Evolutionary conservation across 2,113 vertebrate genomes (phyloP).

Genomic region (Elaphurus davidianus): DNA sequence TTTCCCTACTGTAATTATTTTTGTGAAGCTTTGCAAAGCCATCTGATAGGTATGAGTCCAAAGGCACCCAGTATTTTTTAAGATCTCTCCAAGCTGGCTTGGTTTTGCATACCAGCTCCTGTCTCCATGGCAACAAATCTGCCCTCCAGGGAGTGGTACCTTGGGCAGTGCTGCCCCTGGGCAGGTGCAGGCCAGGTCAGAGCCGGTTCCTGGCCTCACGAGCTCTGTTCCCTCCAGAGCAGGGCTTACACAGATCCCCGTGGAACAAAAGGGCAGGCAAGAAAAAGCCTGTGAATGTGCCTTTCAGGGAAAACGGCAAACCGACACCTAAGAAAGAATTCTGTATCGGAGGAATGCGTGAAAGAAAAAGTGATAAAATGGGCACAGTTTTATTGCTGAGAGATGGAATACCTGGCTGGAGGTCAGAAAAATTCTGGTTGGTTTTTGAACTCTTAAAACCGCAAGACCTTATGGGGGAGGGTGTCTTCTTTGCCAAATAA

Average conservation of each 20-base stretch:
- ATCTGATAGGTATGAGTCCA: background rate
- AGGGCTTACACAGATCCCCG: background rate
- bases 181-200: background rate
- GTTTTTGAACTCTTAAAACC: background rate
- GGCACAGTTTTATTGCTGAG: background rate
- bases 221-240: background rate
- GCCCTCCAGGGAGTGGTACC: background rate
- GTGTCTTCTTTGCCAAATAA: background rate
- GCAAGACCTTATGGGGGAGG: background rate
- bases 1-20: slow-evolving; percentile 10
- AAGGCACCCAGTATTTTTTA: background rate
- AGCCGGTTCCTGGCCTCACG: background rate
- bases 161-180: background rate
- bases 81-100: background rate
- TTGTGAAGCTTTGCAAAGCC: slow-evolving; percentile 30
- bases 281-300: background rate
- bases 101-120: background rate
- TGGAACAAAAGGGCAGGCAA: background rate
- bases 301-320: background rate
- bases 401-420: background rate
- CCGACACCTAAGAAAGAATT: background rate
- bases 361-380: background rate
- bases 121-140: slow-evolving; percentile 21
- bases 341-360: background rate
- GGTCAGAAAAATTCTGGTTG: background rate